Evolutionary conservation across 2,888 invertebrate genomes (phyloP), one percentile per base, ranked within the genome.

Genomic region (Leptothorax acervorum): DNA sequence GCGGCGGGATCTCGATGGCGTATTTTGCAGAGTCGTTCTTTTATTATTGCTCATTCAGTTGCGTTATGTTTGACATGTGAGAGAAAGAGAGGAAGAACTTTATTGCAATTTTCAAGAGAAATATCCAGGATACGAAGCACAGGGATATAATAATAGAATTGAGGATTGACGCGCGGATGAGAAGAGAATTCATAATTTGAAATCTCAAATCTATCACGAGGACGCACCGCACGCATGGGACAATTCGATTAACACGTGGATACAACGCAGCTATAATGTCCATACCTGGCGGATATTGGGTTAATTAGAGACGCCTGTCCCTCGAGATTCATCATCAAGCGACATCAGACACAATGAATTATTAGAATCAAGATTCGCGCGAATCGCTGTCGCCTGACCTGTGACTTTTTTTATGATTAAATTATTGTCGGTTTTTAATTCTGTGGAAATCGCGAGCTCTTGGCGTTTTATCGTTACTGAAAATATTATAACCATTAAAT

Each of bases 171-270:
- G 39, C 48, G 39, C 35, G 71, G 35, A 62, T 81, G 79, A 48
- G 60, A 81, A 62, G 79, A 60, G 79, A 81, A 81, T 73, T 81
- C 60, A 73, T 81, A 81, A 81, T 60, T 81, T n/a, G 79, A 62
- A 71, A 81, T 81, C 79, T 81, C 71, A 51, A 71, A 79, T 60
- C 60, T 60, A 81, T 81, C 79, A 48, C 48, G 71, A 51, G 60
- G 31, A 81, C 60, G 28, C 79, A 71, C 48, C 28, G 71, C 73
- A 81, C 79, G 73, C 73, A 81, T 71, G 79, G 71, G 60, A 39
- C 79, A 60, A 81, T 81, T 73, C 71, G 79, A 73, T 81, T 81
- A 81, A 81, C 73, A 81, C 73, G 60, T 73, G 79, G 79, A 35
- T 71, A 71, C 79, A 71, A 28, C 28, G 39, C 28, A 71, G 60